Evolutionary conservation across 2,888 invertebrate genomes (phyloP).

Genomic region (Hylaea fasciaria): DNA sequence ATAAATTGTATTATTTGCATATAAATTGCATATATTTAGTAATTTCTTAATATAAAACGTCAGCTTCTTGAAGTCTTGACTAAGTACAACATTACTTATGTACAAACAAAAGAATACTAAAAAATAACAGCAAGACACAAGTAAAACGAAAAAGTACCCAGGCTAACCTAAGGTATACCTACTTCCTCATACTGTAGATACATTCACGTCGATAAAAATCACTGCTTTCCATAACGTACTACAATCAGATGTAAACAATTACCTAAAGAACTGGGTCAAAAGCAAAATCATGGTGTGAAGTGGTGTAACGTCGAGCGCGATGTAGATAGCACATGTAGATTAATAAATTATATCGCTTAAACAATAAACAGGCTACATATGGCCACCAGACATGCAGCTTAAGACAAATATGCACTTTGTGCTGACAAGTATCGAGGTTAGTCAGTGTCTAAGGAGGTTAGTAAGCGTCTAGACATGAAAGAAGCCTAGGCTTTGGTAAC

Average conservation of each 20-base stretch:
- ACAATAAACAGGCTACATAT: conserved; percentile 46
- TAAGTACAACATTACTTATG: too few relatives aligned
- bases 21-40: too few relatives aligned
- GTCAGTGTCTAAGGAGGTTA: conserved; percentile 13
- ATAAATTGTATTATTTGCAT: too few relatives aligned
- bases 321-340: conserved; percentile 48
- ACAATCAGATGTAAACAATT: conserved; percentile 30
- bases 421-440: not conserved
- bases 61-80: too few relatives aligned
- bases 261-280: conserved; percentile 30
- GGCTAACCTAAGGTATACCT: too few relatives aligned
- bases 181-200: not conserved
- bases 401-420: conserved; percentile 31
- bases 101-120: too few relatives aligned
- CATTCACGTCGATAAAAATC: conserved; percentile 27
- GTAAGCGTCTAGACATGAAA: conserved; percentile 26
- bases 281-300: conserved; percentile 36
- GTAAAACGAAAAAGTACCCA: too few relatives aligned
- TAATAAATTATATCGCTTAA: conserved; percentile 45
- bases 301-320: conserved; percentile 35
- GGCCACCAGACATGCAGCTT: conserved; percentile 40
- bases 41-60: too few relatives aligned
- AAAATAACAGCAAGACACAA: too few relatives aligned
- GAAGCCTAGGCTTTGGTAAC: conserved; percentile 5
- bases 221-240: conserved; percentile 27